phyloP scores from a whole-genome alignment of 2,113 vertebrate species.

The Chrysemys picta region DNA sequence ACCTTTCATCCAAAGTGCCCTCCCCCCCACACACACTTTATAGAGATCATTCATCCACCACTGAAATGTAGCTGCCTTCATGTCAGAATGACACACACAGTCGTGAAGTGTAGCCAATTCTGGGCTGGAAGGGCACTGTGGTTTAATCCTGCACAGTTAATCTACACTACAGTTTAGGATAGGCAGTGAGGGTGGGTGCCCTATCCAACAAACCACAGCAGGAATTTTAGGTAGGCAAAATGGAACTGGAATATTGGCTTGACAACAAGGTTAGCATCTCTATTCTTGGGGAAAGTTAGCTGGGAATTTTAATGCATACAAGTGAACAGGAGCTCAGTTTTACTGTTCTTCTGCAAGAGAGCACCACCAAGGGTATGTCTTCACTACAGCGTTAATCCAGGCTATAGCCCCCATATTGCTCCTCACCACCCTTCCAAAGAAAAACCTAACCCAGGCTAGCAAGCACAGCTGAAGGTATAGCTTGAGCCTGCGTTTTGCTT shows the following conservation, averaged over 20 bases:
- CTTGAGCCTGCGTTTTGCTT: too few species aligned
- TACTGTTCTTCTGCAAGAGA: not conserved
- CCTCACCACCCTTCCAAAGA: too few species aligned
- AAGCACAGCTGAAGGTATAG: too few species aligned
- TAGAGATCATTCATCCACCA: conserved; percentile 5
- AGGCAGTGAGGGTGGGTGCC: not conserved
- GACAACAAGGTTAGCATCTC: not conserved
- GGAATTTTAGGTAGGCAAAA: not conserved
- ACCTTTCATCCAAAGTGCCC: not conserved
- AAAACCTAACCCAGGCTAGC: too few species aligned
- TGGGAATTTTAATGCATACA: not conserved
- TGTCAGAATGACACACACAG: not conserved
- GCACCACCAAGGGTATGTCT: accelerated
- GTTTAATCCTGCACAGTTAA: not conserved
- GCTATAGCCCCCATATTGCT: too few species aligned
- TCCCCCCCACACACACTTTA: not conserved
- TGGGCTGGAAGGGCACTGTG: not conserved
- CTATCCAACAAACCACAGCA: not conserved
- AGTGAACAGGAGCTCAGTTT: not conserved
- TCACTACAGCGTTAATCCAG: not conserved
- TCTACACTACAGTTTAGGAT: not conserved
- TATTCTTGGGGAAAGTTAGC: not conserved
- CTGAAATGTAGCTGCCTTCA: conserved; percentile 29
- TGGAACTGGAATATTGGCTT: not conserved
- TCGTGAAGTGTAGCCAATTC: not conserved